Base-by-base conservation (phyloP, 2,888 invertebrate species). In the Drosophila suboccidentalis region DNA sequence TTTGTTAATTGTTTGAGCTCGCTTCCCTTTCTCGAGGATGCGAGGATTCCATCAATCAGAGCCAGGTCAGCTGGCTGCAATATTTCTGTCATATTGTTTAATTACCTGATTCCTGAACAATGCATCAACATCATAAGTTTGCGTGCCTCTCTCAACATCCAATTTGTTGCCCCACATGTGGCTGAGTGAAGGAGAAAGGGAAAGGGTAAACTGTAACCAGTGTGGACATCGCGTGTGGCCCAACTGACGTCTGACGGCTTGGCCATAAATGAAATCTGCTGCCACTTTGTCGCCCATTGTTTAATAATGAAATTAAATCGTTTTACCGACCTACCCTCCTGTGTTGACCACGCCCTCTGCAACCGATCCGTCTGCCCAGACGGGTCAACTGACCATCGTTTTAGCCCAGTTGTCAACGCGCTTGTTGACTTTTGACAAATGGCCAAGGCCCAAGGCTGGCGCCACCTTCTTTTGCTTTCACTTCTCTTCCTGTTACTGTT, bases 1-100 rank as follows among this genome's bases (percentile, higher is more conserved):
- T 59, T 68, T 49, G 69, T 41, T 76, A 75, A 80, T 75, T 80
- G 43, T 41, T 59, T 44, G 34, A 22, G 4, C 22, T 22, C 22
- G n/a, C 19, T 11, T 11, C 8, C 1, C 13, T 15, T 32, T 36
- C 15, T 17, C 11, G 2, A 38, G 13, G 4, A 17, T 4, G 22
- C 13, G 0, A 44, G n/a, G n/a, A n/a, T n/a, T n/a, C 32, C 58
- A 72, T 80, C 78, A 59, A 84, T 89, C 83, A 80, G 54, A 47
- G n/a, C 43, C 36, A 29, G 26, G 46, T 58, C 36, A 29, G 36
- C 2, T 58, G 3, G 26, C 67, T 82, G 76, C 82, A 87, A 90
- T 90, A 89, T 84, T 84, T 90, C 87, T 91, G 90, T 90, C 91
- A 89, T 82, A 84, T 86, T 91, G 82, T 81, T 90, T 91, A 90